A percentile compares a stretch with the other conserved stretches of the same genome.
Conservation (phyloP, 2,888 invertebrate genomes). For the Hermaeophaga mercurialis region DNA sequence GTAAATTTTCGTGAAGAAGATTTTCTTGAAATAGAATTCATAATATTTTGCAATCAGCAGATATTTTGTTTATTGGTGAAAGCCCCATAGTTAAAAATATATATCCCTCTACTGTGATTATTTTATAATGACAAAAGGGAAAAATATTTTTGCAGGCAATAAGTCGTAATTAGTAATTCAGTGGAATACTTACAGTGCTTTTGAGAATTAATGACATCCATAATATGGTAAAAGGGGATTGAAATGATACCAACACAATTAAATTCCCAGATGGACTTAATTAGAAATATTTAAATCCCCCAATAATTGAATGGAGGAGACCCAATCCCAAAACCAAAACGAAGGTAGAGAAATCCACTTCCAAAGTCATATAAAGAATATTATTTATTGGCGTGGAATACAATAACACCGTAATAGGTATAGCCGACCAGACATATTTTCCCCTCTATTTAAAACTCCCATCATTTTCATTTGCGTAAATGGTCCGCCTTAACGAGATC, state of each 20-base stretch:
- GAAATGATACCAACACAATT: conserved; percentile 39
- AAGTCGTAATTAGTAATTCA: too few species aligned
- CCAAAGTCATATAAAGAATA: conserved; percentile 57
- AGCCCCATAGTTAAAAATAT: too few species aligned
- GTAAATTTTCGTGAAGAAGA: too few species aligned
- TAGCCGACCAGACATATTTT: conserved; percentile 39
- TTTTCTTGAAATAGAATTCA: too few species aligned
- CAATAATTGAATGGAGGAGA: conserved; percentile 52
- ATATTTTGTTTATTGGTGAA: too few species aligned
- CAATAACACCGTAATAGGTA: conserved; percentile 57
- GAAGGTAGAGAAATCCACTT: conserved; percentile 27
- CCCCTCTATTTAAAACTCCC: background rate
- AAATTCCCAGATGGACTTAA: conserved; percentile 53
- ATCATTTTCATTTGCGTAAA: conserved; percentile 5
- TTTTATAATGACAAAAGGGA: too few species aligned
- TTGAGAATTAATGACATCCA: too few species aligned
- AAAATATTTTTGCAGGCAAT: too few species aligned
- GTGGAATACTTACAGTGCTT: too few species aligned
- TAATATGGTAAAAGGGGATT: too few species aligned
- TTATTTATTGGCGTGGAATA: conserved; percentile 57
- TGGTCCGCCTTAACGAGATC: conserved; percentile 46
- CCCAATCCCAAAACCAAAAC: conserved; percentile 41
- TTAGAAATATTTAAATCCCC: conserved; percentile 51
- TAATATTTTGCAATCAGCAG: too few species aligned
- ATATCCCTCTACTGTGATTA: too few species aligned